Evolutionary conservation across 1,140 invertebrate genomes (phyloP).

Genomic region (Procambarus clarkii): DNA sequence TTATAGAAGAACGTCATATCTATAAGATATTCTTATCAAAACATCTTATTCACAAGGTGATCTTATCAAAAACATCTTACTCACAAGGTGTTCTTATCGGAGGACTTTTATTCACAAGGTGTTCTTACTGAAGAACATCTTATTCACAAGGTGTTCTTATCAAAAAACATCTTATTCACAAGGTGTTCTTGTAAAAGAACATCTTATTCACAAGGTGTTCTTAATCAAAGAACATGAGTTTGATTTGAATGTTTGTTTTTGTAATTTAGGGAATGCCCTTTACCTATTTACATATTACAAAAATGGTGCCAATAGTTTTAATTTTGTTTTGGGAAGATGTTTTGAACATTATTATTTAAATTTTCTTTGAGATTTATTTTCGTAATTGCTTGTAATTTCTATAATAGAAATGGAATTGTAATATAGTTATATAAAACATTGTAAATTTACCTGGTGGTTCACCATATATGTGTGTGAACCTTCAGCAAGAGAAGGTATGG

Average conservation of each 20-base stretch:
- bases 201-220: too few relatives aligned
- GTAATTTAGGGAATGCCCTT: conserved; percentile 1
- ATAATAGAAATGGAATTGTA: conserved; percentile 1
- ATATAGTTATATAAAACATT: not conserved
- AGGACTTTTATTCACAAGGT: too few relatives aligned
- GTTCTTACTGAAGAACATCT: too few relatives aligned
- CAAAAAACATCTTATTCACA: too few relatives aligned
- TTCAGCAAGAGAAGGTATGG: conserved; percentile 2
- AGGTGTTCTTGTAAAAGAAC: too few relatives aligned
- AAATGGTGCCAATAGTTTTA: conserved; percentile 7
- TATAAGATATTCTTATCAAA: too few relatives aligned
- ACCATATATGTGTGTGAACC: conserved; percentile 3
- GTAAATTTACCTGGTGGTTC: not conserved
- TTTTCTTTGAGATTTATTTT: conserved; percentile 6
- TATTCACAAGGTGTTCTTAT: too few relatives aligned
- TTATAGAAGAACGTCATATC: too few relatives aligned
- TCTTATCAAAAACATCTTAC: too few relatives aligned
- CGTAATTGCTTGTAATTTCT: not conserved
- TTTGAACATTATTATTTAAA: not conserved
- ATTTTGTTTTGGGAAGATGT: not conserved
- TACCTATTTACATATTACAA: not conserved
- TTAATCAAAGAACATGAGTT: not conserved
- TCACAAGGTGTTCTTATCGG: too few relatives aligned
- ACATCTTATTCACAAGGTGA: too few relatives aligned
- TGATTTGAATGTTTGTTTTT: not conserved